Percentiles rank a stretch among this genome's conserved stretches.
These are phyloP conservation scores for Myotis planiceps DNA, from an alignment of 2,797 vertebrate genomes.

Conservation along the genomic window DNA sequence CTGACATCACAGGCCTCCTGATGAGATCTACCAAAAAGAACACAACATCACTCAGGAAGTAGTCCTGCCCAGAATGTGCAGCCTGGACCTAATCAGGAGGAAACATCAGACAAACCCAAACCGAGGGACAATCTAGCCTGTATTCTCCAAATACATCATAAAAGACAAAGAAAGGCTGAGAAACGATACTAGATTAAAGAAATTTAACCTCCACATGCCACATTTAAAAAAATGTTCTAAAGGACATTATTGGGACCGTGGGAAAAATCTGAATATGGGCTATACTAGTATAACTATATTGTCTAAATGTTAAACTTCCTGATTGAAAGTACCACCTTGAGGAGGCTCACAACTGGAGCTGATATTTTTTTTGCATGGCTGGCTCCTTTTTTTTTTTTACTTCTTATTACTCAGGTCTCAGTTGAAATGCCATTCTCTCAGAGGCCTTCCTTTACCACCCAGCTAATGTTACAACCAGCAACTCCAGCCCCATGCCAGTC, in stretches of 20 bases:
- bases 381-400: background rate
- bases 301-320: background rate
- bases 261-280: background rate
- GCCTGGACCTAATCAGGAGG: conserved; percentile 45
- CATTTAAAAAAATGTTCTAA: background rate
- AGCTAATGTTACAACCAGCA: background rate
- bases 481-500: no score
- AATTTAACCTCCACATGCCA: background rate
- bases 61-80: background rate
- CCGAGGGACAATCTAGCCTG: background rate
- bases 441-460: no score
- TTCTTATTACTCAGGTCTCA: background rate
- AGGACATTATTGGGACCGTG: background rate
- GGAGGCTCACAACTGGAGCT: background rate
- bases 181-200: background rate
- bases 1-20: background rate
- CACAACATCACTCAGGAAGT: conserved; percentile 28
- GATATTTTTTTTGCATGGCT: background rate
- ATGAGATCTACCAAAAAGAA: background rate
- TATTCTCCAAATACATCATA: background rate
- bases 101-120: conserved; percentile 50
- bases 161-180: conserved; percentile 39
- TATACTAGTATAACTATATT: background rate
- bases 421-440: background rate
- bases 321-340: background rate